Percentiles rank a stretch among this genome's conserved stretches.
These are phyloP conservation scores for Coecobrya sp. DNA, from an alignment of 2,888 invertebrate species.

Conservation along the genomic window DNA sequence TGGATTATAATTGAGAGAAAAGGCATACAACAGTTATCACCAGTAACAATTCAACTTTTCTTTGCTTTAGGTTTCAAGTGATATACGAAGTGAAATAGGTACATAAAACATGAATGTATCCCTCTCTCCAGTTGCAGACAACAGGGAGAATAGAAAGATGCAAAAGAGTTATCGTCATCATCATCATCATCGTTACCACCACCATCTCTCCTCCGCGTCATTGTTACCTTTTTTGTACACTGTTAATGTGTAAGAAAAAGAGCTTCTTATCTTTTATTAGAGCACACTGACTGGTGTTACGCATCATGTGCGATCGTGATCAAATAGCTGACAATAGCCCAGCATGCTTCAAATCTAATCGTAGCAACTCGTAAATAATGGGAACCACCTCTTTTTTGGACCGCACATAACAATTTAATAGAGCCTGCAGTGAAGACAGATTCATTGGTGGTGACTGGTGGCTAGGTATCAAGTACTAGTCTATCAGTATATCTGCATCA, in stretches of 20 bases:
- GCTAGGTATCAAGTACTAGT: neutral
- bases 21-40: neutral
- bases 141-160: constrained; percentile 41
- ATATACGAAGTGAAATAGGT: neutral
- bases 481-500: constrained; percentile 16
- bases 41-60: neutral
- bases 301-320: constrained; percentile 83
- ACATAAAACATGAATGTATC: constrained; percentile 20
- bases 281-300: constrained; percentile 82
- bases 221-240: constrained; percentile 77
- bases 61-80: neutral
- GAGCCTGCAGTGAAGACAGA: constrained; percentile 82
- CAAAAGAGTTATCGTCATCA: constrained; percentile 67
- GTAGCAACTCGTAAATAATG: constrained; percentile 82
- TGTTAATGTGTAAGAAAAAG: constrained; percentile 78
- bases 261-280: constrained; percentile 82
- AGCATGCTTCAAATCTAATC: constrained; percentile 82
- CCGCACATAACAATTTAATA: constrained; percentile 82
- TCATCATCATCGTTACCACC: constrained; percentile 32
- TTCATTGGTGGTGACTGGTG: constrained; percentile 73
- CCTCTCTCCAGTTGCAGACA: constrained; percentile 11
- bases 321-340: constrained; percentile 82
- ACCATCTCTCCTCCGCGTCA: constrained; percentile 29
- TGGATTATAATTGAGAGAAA: neutral
- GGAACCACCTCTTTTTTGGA: constrained; percentile 82